phyloP scores from a whole-genome alignment of 1,140 invertebrate species.

The Drosophila sulfurigaster region DNA sequence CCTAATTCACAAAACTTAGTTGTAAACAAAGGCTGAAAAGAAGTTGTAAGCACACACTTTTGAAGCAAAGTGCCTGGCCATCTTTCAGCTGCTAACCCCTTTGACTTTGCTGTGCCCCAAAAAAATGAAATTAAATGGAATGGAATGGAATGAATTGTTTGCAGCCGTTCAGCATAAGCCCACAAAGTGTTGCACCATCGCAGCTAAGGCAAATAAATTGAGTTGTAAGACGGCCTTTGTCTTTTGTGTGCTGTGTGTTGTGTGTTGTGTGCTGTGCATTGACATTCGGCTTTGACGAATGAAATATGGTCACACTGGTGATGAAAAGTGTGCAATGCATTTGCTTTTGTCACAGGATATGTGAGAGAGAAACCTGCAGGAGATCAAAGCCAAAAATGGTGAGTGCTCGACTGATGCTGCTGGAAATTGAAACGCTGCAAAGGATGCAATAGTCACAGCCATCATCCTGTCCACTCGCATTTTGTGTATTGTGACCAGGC shows the following conservation, averaged over 20 bases:
- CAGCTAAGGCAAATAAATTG: constrained; percentile 72
- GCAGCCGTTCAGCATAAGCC: constrained; percentile 27
- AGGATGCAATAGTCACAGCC: constrained; percentile 62
- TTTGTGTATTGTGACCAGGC: constrained; percentile 5
- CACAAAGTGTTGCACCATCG: constrained; percentile 42
- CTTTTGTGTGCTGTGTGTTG: neutral
- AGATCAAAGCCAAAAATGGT: constrained; percentile 60
- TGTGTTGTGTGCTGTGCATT: constrained; percentile 33
- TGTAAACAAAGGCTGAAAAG: neutral
- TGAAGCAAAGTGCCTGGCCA: neutral
- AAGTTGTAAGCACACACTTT: neutral
- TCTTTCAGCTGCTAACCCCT: neutral
- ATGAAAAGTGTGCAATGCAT: constrained; percentile 7
- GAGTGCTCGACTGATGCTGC: constrained; percentile 46
- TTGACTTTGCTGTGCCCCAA: neutral
- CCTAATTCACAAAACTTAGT: neutral
- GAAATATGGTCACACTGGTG: constrained; percentile 64
- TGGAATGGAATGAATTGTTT: constrained; percentile 58
- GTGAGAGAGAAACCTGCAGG: constrained; percentile 53
- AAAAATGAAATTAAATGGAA: neutral
- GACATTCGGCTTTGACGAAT: constrained; percentile 72
- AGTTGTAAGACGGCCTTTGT: constrained; percentile 64
- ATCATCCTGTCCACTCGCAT: constrained; percentile 11
- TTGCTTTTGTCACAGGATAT: constrained; percentile 46
- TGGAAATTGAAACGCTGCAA: constrained; percentile 70